Conservation (phyloP, 2,113 vertebrate species). For the Rafetus swinhoei region DNA sequence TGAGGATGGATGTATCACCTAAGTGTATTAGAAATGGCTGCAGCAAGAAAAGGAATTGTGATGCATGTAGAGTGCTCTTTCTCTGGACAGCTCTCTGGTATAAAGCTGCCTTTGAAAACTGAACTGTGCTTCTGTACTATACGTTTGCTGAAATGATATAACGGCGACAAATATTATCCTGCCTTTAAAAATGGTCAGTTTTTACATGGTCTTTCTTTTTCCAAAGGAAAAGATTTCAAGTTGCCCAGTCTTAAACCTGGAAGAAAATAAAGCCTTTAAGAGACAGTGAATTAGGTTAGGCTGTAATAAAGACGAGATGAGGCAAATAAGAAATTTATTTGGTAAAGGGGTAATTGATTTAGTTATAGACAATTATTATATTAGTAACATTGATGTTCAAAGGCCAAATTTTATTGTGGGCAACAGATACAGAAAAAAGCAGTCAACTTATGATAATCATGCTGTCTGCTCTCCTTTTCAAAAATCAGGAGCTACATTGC, state of each 20-base stretch:
- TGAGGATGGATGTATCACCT: constrained; percentile 77
- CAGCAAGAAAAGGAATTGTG: constrained; percentile 68
- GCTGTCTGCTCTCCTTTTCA: not conserved
- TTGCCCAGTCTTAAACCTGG: not conserved
- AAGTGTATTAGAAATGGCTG: constrained; percentile 65
- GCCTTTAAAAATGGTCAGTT: constrained; percentile 23
- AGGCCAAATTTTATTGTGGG: not conserved
- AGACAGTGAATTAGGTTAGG: constrained; percentile 11
- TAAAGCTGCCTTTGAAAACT: constrained; percentile 24
- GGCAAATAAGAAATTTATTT: constrained; percentile 31
- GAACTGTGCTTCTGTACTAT: constrained; percentile 8
- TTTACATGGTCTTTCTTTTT: constrained; percentile 46
- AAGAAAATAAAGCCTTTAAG: constrained; percentile 31
- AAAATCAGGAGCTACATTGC: not conserved
- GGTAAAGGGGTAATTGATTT: not conserved
- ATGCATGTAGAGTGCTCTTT: constrained; percentile 51
- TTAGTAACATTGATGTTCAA: constrained; percentile 26
- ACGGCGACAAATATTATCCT: constrained; percentile 58
- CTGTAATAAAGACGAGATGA: constrained; percentile 51
- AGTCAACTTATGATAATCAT: not conserved
- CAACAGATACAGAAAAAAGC: not conserved
- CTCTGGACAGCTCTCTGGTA: constrained; percentile 45
- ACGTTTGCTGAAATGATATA: constrained; percentile 45
- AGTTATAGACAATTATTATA: not conserved
- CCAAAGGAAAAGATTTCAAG: constrained; percentile 57